A percentile compares a stretch with the other conserved stretches of the same genome.
phyloP scores from a whole-genome alignment of 1,140 invertebrate species.

The Drosophila ogumai region DNA sequence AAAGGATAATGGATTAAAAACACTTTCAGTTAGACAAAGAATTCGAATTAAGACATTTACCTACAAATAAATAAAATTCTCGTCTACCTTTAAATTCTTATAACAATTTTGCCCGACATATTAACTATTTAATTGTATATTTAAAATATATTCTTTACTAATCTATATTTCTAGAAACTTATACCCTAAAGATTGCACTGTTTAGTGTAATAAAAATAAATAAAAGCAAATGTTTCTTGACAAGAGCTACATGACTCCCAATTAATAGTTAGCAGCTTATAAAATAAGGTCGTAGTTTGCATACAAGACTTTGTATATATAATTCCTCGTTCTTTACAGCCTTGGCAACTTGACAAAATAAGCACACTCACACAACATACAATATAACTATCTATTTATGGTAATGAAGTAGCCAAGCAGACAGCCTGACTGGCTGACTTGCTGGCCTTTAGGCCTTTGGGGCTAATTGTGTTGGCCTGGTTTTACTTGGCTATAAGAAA shows the following conservation, averaged over 20 bases:
- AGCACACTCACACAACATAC: constrained; percentile 10
- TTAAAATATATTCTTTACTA: too few relatives aligned
- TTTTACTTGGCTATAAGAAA: constrained; percentile 22
- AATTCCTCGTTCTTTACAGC: constrained; percentile 15
- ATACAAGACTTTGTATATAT: background rate
- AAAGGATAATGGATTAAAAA: too few relatives aligned
- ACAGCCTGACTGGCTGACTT: constrained; percentile 21
- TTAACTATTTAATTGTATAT: background rate
- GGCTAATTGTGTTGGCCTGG: constrained; percentile 51
- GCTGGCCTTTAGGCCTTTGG: constrained; percentile 27
- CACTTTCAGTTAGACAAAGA: too few relatives aligned
- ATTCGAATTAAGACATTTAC: too few relatives aligned
- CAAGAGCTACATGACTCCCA: constrained; percentile 1
- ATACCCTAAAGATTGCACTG: background rate
- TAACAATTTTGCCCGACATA: background rate
- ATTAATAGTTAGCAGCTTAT: constrained; percentile 16
- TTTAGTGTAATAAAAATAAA: background rate
- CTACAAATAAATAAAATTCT: too few relatives aligned
- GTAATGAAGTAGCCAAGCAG: constrained; percentile 33
- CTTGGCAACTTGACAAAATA: constrained; percentile 46
- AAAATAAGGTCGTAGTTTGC: constrained; percentile 7
- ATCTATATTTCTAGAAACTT: background rate
- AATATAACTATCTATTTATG: constrained; percentile 31
- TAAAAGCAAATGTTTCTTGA: background rate
- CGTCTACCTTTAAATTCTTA: too few relatives aligned